Conservation (phyloP, 1,140 invertebrate genomes). For the Plodia interpunctella region DNA sequence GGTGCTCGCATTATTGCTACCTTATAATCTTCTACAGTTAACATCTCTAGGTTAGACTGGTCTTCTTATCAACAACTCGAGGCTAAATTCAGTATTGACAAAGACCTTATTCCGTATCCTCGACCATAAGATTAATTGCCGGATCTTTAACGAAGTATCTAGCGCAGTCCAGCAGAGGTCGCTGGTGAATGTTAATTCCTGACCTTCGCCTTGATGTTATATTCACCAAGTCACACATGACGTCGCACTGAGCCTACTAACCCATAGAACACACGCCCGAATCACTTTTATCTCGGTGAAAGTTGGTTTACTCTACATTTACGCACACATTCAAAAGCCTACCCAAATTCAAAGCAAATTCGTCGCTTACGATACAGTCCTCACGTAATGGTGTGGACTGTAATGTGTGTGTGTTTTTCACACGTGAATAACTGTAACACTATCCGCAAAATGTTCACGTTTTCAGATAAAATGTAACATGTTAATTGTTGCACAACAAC, state of each 20-base stretch:
- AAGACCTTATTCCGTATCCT: neutral
- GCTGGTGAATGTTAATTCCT: neutral
- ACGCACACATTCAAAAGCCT: neutral
- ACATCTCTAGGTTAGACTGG: too few species aligned
- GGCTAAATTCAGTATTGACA: neutral
- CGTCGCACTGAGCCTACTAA: neutral
- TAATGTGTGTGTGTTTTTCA: neutral
- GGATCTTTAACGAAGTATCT: neutral
- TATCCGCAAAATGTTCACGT: neutral
- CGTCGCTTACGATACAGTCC: too few species aligned
- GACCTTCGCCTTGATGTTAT: neutral
- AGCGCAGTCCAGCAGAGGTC: neutral
- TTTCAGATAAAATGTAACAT: slow-evolving; percentile 2
- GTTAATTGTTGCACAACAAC: neutral
- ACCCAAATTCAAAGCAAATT: too few species aligned
- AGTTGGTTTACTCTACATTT: neutral
- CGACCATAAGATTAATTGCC: neutral
- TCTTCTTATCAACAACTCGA: neutral
- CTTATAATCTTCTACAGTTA: too few species aligned
- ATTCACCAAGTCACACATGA: neutral
- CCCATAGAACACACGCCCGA: neutral
- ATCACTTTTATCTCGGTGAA: neutral
- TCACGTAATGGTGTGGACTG: too few species aligned
- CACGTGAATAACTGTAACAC: neutral
- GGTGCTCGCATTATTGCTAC: too few species aligned